Percentiles rank a stretch among this genome's conserved stretches.
Conservation (phyloP, 2,113 vertebrate genomes). For the Corythaixoides concolor region DNA sequence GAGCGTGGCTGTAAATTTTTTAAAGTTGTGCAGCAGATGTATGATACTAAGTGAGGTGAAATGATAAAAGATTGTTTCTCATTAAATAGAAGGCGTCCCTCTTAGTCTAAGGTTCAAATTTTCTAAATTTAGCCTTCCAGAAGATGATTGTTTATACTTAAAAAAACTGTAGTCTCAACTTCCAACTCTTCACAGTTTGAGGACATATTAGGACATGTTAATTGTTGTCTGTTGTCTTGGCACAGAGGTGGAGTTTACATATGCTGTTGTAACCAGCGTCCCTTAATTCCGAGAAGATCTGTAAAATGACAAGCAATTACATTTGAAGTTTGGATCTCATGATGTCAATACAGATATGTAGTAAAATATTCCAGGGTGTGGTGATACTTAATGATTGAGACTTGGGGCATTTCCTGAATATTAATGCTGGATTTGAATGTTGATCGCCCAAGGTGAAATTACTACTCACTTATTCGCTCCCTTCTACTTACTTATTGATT, state of each 20-base stretch:
- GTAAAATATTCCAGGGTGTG: conserved; percentile 52
- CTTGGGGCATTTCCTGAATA: conserved; percentile 57
- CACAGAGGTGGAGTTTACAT: background rate
- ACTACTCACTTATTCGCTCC: background rate
- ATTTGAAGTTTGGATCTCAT: conserved; percentile 45
- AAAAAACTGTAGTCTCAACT: background rate
- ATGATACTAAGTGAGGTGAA: background rate
- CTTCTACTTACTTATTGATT: background rate
- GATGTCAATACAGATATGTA: conserved; percentile 49
- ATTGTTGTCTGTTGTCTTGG: background rate
- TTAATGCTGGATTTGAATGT: conserved; percentile 46
- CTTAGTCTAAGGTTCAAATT: background rate
- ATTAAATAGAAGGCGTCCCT: background rate
- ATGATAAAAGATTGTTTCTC: background rate
- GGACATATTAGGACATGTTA: no score
- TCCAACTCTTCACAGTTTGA: no score
- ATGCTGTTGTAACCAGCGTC: background rate
- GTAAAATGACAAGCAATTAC: background rate
- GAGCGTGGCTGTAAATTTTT: background rate
- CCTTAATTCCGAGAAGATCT: background rate
- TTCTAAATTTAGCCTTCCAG: background rate
- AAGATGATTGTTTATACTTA: background rate
- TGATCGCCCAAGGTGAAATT: conserved; percentile 15
- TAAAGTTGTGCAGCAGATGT: background rate
- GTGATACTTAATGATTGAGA: conserved; percentile 48